These are phyloP conservation scores for Zaprionus gabonicus DNA, from an alignment of 1,140 invertebrate genomes.

Conservation along the genomic window DNA sequence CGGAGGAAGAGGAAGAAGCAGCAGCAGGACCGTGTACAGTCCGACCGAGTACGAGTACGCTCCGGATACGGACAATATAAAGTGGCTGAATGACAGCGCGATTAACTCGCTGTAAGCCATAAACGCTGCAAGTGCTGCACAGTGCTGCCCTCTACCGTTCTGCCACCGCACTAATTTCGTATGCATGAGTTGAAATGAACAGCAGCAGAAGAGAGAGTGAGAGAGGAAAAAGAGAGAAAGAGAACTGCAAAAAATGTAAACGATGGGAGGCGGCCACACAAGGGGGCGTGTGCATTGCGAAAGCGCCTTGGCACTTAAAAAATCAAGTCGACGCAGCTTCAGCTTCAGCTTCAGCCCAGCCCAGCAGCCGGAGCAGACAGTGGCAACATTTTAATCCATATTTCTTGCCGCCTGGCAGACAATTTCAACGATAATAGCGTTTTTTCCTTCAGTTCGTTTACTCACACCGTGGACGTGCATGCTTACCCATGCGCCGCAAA, in stretches of 20 bases:
- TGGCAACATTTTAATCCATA: slow-evolving; percentile 82
- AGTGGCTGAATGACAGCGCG: slow-evolving; percentile 73
- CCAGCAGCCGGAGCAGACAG: slow-evolving; percentile 13
- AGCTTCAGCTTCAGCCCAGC: slow-evolving; percentile 14
- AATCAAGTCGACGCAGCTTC: slow-evolving; percentile 72
- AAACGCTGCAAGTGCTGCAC: slow-evolving; percentile 66
- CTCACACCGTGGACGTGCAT: slow-evolving; percentile 35
- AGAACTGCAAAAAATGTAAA: slow-evolving; percentile 46
- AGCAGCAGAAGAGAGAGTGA: slow-evolving; percentile 30
- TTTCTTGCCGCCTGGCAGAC: slow-evolving; percentile 76
- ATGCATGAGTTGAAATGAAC: slow-evolving; percentile 78
- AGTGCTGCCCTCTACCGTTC: not conserved
- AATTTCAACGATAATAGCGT: slow-evolving; percentile 80
- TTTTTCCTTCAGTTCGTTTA: slow-evolving; percentile 37
- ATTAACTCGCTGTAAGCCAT: slow-evolving; percentile 81
- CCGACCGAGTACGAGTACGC: not conserved
- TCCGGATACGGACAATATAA: slow-evolving; percentile 34
- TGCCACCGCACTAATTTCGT: slow-evolving; percentile 71
- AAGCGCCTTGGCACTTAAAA: slow-evolving; percentile 76
- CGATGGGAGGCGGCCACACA: slow-evolving; percentile 20
- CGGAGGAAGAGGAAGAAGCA: not conserved
- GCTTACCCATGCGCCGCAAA: slow-evolving; percentile 39
- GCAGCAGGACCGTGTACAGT: not conserved
- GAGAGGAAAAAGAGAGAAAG: slow-evolving; percentile 23
- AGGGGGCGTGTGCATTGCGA: not conserved